Base-by-base conservation (phyloP, 2,113 vertebrate genomes). In the Epinephelus lanceolatus region DNA sequence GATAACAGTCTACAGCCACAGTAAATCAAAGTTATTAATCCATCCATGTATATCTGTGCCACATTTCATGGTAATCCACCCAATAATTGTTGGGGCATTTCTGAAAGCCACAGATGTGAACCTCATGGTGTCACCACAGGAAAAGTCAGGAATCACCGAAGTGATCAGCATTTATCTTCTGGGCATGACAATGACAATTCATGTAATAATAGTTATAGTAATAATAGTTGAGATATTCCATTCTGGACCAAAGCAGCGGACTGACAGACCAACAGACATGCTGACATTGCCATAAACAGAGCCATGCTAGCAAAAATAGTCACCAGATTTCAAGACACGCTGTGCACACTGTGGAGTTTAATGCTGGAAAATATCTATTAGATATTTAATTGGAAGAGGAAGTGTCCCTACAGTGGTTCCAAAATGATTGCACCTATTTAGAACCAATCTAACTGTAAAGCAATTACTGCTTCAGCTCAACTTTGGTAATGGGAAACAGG, bases 371-470 rank as follows among this genome's bases (percentile, higher is more conserved):
- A 45, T 33, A 61, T 61, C 25, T 1, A 23, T 19, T 17, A 52
- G 30, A 71, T 37, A 49, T 59, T 47, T 25, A 27, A 51, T 45
- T 70, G 27, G 18, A 15, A 69, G 33, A 56, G 40, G n/a, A 51
- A 47, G 30, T 76, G 30, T 75, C 37, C 23, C 67, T 9, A 27
- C 23, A 84, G 57, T 37, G 4, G 4, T n/a, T 25, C 57, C 6
- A 49, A 40, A 86, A 66, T 33, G 12, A 69, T 45, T 8, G 17
- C n/a, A 63, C 13, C 33, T 47, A 30, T 47, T 85, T 69, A 52
- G 21, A 74, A 10, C 19, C 17, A 53, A 45, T 82, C 74, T 75
- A 37, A 85, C 52, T 73, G 61, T 71, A 30, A 76, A 70, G 40
- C 33, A 70, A 72, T 70, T 71, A 17, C 45, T 67, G 37, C 47